Conservation (phyloP, 2,113 vertebrate species). For the Nipponia nippon region DNA sequence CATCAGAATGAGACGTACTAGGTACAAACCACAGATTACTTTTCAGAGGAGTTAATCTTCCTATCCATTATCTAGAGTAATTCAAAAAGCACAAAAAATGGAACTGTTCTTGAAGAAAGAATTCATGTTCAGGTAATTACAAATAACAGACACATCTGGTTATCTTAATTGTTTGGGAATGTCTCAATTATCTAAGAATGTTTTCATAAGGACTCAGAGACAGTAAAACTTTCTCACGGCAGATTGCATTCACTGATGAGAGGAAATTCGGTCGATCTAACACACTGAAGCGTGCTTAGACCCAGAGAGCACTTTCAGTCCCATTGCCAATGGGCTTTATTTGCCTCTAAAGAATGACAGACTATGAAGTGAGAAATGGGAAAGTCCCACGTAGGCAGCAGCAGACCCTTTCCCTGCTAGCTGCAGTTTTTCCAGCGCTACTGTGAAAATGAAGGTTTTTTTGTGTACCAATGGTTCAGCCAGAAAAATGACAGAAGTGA, state of each 20-base stretch:
- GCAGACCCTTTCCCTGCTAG: not conserved
- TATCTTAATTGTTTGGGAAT: slow-evolving; percentile 83
- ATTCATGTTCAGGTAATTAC: slow-evolving; percentile 81
- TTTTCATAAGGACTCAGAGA: slow-evolving; percentile 75
- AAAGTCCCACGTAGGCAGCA: not conserved
- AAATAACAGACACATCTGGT: slow-evolving; percentile 81
- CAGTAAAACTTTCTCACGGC: slow-evolving; percentile 75
- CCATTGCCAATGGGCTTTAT: slow-evolving; percentile 14
- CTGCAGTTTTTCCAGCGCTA: not conserved
- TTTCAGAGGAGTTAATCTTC: slow-evolving; percentile 71
- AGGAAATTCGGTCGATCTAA: slow-evolving; percentile 61
- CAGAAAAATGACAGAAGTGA: not conserved
- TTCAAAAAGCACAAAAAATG: slow-evolving; percentile 75
- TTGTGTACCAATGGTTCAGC: not conserved
- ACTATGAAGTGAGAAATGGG: slow-evolving; percentile 15
- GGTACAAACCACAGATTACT: slow-evolving; percentile 67
- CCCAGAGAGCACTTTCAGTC: slow-evolving; percentile 36
- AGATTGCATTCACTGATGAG: slow-evolving; percentile 75
- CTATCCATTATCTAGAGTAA: slow-evolving; percentile 74
- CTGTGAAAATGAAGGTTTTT: not conserved
- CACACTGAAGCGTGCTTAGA: slow-evolving; percentile 47
- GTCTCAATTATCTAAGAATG: slow-evolving; percentile 78
- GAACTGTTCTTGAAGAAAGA: slow-evolving; percentile 74
- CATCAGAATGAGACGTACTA: slow-evolving; percentile 61
- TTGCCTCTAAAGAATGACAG: not conserved